phyloP scores from a whole-genome alignment of 2,888 invertebrate species.

The Metopia argyrocephala region DNA sequence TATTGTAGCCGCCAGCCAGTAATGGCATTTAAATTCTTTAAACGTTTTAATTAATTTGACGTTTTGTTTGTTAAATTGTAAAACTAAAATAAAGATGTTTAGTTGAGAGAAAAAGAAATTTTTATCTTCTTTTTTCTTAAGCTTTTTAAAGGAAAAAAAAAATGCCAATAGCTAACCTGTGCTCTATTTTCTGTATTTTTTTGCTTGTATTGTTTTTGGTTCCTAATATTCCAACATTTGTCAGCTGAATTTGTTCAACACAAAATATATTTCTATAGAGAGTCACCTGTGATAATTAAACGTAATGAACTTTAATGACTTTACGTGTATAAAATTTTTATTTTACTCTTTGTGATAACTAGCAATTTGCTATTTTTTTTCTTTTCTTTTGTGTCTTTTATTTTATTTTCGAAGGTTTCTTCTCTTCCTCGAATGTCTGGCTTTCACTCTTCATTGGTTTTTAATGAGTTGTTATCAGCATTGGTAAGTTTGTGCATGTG shows the following conservation, averaged over 20 bases:
- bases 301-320: slow-evolving; percentile 68
- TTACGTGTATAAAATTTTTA: slow-evolving; percentile 66
- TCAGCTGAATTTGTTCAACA: no score
- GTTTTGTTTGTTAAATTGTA: slow-evolving; percentile 31
- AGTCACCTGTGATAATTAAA: slow-evolving; percentile 65
- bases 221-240: no score
- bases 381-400: neutral
- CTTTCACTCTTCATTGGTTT: slow-evolving; percentile 66
- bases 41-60: slow-evolving; percentile 63
- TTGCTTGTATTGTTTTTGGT: slow-evolving; percentile 9
- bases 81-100: neutral
- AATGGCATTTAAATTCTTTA: slow-evolving; percentile 42
- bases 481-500: neutral
- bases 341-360: neutral
- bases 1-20: no score
- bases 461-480: slow-evolving; percentile 62
- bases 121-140: neutral
- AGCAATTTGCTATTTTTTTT: neutral
- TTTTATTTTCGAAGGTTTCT: slow-evolving; percentile 1
- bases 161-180: no score
- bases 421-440: slow-evolving; percentile 16
- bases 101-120: neutral
- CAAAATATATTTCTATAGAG: no score
- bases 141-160: no score
- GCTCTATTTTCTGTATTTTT: neutral